Evolutionary conservation across 2,888 invertebrate genomes (phyloP).

Genomic region (Eupsilia transversa): DNA sequence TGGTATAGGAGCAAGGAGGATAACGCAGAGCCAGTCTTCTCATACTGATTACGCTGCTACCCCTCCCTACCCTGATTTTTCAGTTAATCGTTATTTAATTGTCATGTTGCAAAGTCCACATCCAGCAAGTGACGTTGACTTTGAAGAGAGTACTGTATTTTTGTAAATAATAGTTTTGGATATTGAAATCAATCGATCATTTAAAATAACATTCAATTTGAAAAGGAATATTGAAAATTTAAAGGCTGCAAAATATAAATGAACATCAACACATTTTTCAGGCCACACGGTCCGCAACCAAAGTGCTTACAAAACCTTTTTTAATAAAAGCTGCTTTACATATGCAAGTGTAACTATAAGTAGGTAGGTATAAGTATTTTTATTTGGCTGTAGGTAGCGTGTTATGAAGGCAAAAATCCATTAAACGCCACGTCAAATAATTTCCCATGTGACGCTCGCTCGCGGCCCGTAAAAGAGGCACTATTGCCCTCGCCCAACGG

Average conservation of each 20-base stretch:
- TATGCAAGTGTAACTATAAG: constrained; percentile 71
- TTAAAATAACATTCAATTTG: constrained; percentile 24
- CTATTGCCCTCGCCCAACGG: constrained; percentile 89
- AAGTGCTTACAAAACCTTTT: constrained; percentile 63
- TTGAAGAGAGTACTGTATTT: not conserved
- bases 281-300: constrained; percentile 34
- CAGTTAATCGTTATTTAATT: not conserved
- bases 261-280: constrained; percentile 44
- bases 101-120: not conserved
- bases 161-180: not conserved
- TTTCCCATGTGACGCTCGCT: constrained; percentile 90
- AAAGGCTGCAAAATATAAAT: constrained; percentile 42
- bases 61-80: not conserved
- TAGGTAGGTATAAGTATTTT: constrained; percentile 80
- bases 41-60: not conserved
- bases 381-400: constrained; percentile 88
- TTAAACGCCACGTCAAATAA: constrained; percentile 91
- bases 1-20: not conserved
- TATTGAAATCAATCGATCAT: constrained; percentile 32
- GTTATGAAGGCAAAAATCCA: constrained; percentile 91
- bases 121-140: not conserved
- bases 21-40: too few species aligned
- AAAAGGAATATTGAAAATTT: constrained; percentile 30
- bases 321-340: constrained; percentile 68
- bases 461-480: constrained; percentile 90